A percentile compares a stretch with the other conserved stretches of the same genome.
Conservation (phyloP, 2,797 vertebrate species). For the Somateria mollissima region DNA sequence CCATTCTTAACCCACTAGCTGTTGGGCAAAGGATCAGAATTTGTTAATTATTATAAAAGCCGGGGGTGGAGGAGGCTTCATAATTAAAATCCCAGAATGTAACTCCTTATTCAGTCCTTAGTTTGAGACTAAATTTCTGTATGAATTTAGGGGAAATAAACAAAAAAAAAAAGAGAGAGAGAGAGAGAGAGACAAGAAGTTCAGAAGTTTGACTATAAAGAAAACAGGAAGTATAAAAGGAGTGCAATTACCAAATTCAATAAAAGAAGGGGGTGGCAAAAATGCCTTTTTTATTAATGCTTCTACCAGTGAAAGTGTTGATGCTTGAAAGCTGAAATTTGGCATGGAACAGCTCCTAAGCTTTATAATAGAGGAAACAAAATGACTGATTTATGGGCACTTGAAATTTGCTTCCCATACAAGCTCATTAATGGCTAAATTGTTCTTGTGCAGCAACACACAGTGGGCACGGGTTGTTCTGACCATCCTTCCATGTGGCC, state of each 20-base stretch:
- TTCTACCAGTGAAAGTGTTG: neutral
- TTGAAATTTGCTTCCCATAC: constrained; percentile 36
- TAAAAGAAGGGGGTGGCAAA: neutral
- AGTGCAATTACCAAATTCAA: neutral
- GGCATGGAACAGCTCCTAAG: neutral
- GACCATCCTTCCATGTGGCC: fast-evolving
- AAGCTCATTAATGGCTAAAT: neutral
- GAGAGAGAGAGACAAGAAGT: neutral
- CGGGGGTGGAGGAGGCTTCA: neutral
- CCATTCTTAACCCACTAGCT: neutral
- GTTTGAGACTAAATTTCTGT: neutral
- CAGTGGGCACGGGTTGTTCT: neutral
- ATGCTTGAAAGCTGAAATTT: constrained; percentile 36
- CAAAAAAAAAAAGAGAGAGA: neutral
- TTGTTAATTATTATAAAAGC: constrained; percentile 35
- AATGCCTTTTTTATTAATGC: neutral
- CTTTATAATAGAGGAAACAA: constrained; percentile 20
- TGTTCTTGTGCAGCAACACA: neutral
- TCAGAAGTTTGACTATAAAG: neutral
- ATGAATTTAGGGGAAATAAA: neutral
- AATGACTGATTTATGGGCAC: constrained; percentile 35
- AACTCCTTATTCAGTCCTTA: neutral
- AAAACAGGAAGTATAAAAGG: neutral
- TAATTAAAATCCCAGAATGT: neutral
- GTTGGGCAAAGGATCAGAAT: neutral